Percentiles rank a stretch among this genome's conserved stretches.
phyloP scores from a whole-genome alignment of 2,113 vertebrate genomes.

The Tachuris rubrigastra region DNA sequence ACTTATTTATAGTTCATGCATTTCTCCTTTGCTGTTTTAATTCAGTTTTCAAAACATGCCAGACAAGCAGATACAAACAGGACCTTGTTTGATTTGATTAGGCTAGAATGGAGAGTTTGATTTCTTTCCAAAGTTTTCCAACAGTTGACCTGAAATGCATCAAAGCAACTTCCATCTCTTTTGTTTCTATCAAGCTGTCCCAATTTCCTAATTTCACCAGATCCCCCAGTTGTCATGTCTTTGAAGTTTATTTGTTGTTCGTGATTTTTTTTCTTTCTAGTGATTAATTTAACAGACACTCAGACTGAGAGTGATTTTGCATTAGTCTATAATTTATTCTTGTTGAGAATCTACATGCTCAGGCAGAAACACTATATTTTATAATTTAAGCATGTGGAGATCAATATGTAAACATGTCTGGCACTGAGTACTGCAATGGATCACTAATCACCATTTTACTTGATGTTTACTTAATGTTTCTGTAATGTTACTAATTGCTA shows the following conservation, averaged over 20 bases:
- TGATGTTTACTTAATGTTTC: background rate
- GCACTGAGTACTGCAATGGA: background rate
- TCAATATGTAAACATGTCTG: background rate
- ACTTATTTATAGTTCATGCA: background rate
- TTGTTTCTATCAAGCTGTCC: background rate
- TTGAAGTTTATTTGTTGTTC: slow-evolving; percentile 14
- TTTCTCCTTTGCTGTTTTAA: background rate
- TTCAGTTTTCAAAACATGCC: background rate
- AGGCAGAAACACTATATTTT: background rate
- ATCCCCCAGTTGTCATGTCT: slow-evolving; percentile 2
- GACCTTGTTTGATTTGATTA: slow-evolving; percentile 54
- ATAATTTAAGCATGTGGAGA: background rate
- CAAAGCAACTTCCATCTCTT: background rate
- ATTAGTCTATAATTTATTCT: background rate
- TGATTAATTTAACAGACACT: slow-evolving; percentile 41
- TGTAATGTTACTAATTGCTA: background rate
- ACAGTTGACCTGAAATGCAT: slow-evolving; percentile 26
- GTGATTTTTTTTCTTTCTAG: background rate
- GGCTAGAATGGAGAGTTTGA: background rate
- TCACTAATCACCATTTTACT: background rate
- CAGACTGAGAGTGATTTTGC: slow-evolving; percentile 17
- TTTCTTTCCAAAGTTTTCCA: slow-evolving; percentile 47
- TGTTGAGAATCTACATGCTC: slow-evolving; percentile 20
- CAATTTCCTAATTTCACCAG: slow-evolving; percentile 12
- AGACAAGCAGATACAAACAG: slow-evolving; percentile 51